These are phyloP conservation scores for Pseudeuparius sepicola DNA, from an alignment of 2,888 invertebrate species.

Conservation along the genomic window DNA sequence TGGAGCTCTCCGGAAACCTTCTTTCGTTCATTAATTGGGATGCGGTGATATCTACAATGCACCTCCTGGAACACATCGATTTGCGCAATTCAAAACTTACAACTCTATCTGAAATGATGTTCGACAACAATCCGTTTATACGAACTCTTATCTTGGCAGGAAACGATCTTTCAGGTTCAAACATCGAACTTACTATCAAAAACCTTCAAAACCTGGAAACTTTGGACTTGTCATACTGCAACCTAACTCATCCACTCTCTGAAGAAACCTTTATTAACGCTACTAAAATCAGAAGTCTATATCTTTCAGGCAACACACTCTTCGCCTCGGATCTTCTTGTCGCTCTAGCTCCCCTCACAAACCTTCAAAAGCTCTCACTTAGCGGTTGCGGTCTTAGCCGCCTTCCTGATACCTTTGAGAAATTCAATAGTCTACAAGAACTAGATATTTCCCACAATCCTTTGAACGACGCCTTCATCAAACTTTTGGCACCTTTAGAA, in stretches of 20 bases:
- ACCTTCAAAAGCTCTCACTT: constrained; percentile 54
- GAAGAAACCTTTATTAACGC: constrained; percentile 60
- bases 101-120: constrained; percentile 53
- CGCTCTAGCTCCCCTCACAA: constrained; percentile 53
- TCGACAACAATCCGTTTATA: constrained; percentile 54
- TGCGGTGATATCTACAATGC: constrained; percentile 48
- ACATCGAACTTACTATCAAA: constrained; percentile 54
- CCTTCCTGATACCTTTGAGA: constrained; percentile 56
- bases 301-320: constrained; percentile 57
- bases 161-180: constrained; percentile 54
- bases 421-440: constrained; percentile 54
- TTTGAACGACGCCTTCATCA: constrained; percentile 55
- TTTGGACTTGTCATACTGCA: constrained; percentile 58
- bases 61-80: constrained; percentile 53
- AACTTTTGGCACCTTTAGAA: constrained; percentile 52
- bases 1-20: constrained; percentile 54
- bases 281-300: constrained; percentile 52
- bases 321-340: constrained; percentile 57
- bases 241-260: constrained; percentile 53
- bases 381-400: constrained; percentile 55
- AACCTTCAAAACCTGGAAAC: constrained; percentile 55
- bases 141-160: constrained; percentile 53
- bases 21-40: constrained; percentile 51
- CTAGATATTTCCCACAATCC: constrained; percentile 63
- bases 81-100: constrained; percentile 51